Base-by-base conservation (phyloP, 2,888 invertebrate genomes). In the Ormyrus rosae region DNA sequence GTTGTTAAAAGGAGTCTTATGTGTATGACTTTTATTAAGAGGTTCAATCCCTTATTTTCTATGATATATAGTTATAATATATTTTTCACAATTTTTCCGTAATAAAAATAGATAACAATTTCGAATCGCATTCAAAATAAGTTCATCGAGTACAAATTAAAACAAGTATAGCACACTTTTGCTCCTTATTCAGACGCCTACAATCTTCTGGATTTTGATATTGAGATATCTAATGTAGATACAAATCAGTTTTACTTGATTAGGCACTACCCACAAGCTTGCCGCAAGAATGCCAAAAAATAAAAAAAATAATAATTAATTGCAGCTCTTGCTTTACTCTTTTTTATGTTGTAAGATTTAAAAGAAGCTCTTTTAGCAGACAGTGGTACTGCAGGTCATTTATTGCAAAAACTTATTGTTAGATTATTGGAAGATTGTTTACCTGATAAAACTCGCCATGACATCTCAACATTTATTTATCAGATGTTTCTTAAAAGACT, bases 201-300 rank as follows among this genome's bases (percentile, higher is more conserved):
- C 94, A 96, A 97, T 93, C 95, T 98, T 91, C 94, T 98, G 92
- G 98, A 98, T 93, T 98, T 98, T 94, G 98, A 98, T 93, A 98
- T 98, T 90, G 98, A 98, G 96, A 98, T 97, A 93, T 93, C 87
- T 88, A 88, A 84, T 85, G 19, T 76, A 72, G 65, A 75, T 75
- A 60, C 75, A 75, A 75, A 75, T 71, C 71, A 58, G 73, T 72
- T 80, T 58, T 67, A 60, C 78, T 71, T 46, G 60, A 77, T 73
- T 64, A 71, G 71, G 63, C 60, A 71, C 53, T 76, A 70, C 67
- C 60, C 76, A 72, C 70, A 63, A 51, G 74, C 80, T 80, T 75
- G n/a, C 50, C 8, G 80, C 80, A 79, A 46, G 50, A 56, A 63
- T 63, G 13, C 11, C 53, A 68, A 71, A 46, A 64, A 73, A 13